phyloP scores from a whole-genome alignment of 2,113 vertebrate species.

The Acanthisitta chloris region DNA sequence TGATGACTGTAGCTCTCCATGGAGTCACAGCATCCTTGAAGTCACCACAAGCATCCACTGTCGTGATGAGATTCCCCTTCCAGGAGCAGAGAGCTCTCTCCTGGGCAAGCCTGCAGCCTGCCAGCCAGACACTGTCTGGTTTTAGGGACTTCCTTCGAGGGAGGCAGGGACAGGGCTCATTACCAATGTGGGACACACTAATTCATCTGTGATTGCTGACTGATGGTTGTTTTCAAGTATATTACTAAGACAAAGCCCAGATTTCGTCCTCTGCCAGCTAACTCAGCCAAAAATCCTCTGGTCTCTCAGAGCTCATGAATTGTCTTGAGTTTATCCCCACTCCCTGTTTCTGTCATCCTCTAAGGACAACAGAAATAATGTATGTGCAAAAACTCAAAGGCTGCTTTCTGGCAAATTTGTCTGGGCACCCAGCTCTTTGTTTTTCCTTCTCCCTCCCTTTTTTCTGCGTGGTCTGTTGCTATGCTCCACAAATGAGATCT shows the following conservation, averaged over 20 bases:
- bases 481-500: constrained; percentile 52
- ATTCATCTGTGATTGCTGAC: background rate
- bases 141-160: background rate
- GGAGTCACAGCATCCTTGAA: background rate
- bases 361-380: constrained; percentile 14
- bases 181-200: background rate
- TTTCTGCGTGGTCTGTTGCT: constrained; percentile 21
- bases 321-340: background rate
- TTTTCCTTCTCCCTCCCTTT: background rate
- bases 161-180: background rate
- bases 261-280: background rate
- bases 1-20: background rate
- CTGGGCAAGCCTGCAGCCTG: background rate
- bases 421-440: constrained; percentile 40
- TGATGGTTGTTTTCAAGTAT: background rate
- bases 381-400: constrained; percentile 5
- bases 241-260: background rate
- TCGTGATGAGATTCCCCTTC: background rate
- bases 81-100: background rate
- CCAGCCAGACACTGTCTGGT: background rate
- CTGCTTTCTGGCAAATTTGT: constrained; percentile 12
- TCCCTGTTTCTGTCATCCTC: background rate
- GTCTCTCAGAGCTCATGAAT: background rate
- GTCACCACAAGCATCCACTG: background rate
- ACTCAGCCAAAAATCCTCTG: background rate